Base-by-base conservation (phyloP, 1,140 invertebrate species). In the Bradysia coprophila region DNA sequence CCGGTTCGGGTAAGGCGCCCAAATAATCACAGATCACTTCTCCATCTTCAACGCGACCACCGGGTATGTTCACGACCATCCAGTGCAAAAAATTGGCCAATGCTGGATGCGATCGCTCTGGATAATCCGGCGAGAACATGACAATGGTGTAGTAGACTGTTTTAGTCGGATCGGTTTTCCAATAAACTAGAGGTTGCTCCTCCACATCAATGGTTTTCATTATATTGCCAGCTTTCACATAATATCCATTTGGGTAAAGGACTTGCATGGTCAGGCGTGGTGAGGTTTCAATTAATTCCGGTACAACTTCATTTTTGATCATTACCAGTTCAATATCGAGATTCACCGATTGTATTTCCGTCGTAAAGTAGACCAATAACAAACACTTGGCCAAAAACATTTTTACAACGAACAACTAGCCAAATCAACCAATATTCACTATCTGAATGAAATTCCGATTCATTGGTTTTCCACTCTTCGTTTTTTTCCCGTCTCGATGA, bases 21-120 rank as follows among this genome's bases (percentile, higher is more conserved):
- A 91, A 65, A 59, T 92, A 95, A 5, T 75, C 78, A 3, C 78
- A 76, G 0, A 93, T 57, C 1, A 68, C 67, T 47, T 87, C 80
- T 9, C 91, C 91, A 37, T 74, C 63, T 0, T 57, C 49, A 1
- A 95, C 61, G 34, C 85, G 68, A 49, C 65, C 66, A 32, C 82
- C 89, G 13, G 85, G 86, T 53, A 96, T 89, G 56, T 96, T 96
- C 6, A 73, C 82, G 1, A 95, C 80, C 2, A 92, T 59, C 89
- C 90, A 95, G 62, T 94, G 91, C 50, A 85, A 78, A 74, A 82
- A 87, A 66, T 93, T 89, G 13, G 87, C 68, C 52, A 75, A 78
- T 36, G 72, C 81, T 1, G 78, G 83, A 45, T 81, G 69, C 4
- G 71, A 63, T 4, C 87, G 72, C 50, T 76, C 84, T 21, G 90